Conservation (phyloP, 2,113 vertebrate genomes). For the Chitala chitala region DNA sequence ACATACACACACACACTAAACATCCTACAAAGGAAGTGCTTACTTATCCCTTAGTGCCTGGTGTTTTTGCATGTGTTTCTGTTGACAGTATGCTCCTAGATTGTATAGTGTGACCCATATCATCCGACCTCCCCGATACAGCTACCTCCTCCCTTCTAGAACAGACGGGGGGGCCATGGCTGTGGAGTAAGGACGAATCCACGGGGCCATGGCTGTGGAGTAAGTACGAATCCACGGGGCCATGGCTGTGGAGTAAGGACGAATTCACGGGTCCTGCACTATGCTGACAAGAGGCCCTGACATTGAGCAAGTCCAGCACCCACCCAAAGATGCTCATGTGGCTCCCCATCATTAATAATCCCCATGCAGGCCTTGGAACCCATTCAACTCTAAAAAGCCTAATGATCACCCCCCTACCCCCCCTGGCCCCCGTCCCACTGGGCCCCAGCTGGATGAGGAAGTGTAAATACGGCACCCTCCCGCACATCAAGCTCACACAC, state of each 20-base stretch:
- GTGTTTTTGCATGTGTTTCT: no score
- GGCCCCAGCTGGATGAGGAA: slow-evolving; percentile 9
- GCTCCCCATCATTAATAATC: slow-evolving; percentile 27
- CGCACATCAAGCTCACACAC: slow-evolving; percentile 1
- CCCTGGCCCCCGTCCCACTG: background rate
- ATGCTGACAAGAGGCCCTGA: background rate
- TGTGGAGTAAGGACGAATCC: background rate
- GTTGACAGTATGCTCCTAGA: background rate
- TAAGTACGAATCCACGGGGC: background rate
- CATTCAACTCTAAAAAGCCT: slow-evolving; percentile 26
- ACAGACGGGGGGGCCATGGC: no score
- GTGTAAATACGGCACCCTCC: slow-evolving; percentile 14
- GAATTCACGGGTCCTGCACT: background rate
- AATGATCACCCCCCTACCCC: background rate
- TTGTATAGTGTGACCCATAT: background rate
- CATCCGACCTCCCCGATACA: no score
- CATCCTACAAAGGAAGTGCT: no score
- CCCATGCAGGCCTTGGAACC: slow-evolving; percentile 17
- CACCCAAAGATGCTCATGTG: slow-evolving; percentile 8
- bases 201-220: background rate
- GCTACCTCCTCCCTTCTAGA: no score
- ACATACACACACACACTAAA: background rate
- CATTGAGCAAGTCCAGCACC: slow-evolving; percentile 25
- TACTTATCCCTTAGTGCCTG: no score
- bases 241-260: background rate